A percentile compares a stretch with the other conserved stretches of the same genome.
Conservation (phyloP, 2,888 invertebrate genomes). For the Caenorhabditis sinica region DNA sequence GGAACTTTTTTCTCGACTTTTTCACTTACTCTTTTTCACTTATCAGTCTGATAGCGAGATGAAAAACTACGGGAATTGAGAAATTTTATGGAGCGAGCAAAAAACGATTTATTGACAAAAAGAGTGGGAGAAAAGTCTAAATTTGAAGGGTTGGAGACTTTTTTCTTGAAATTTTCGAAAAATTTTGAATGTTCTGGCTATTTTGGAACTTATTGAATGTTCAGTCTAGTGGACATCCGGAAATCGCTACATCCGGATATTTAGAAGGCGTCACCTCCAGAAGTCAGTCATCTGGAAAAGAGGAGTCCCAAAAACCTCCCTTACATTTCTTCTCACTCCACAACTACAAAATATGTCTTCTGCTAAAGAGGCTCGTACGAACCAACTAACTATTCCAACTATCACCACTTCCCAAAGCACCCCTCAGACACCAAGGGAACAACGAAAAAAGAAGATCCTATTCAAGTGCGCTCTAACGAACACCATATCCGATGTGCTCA, state of each 20-base stretch:
- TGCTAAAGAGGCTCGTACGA: slow-evolving; percentile 21
- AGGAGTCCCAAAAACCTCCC: no score
- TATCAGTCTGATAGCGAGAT: background rate
- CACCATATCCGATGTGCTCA: slow-evolving; percentile 80
- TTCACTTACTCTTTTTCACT: background rate
- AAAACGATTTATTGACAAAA: slow-evolving; percentile 14
- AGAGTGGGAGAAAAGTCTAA: no score
- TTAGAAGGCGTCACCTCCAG: no score
- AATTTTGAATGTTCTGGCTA: no score
- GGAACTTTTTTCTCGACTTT: background rate
- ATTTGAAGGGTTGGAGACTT: no score
- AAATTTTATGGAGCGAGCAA: background rate
- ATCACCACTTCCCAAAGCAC: slow-evolving; percentile 35
- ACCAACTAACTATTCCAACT: slow-evolving; percentile 15
- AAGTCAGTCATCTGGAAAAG: no score
- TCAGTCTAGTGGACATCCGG: no score
- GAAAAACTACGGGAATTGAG: background rate
- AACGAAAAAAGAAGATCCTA: slow-evolving; percentile 64
- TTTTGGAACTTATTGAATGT: no score
- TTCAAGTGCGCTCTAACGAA: slow-evolving; percentile 80
- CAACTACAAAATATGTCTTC: background rate
- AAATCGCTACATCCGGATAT: no score
- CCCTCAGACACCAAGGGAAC: slow-evolving; percentile 30
- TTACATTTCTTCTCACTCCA: no score
- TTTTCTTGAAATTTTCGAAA: no score